Conservation (phyloP, 2,888 invertebrate genomes). For the Dasysyrphus tricinctus region DNA sequence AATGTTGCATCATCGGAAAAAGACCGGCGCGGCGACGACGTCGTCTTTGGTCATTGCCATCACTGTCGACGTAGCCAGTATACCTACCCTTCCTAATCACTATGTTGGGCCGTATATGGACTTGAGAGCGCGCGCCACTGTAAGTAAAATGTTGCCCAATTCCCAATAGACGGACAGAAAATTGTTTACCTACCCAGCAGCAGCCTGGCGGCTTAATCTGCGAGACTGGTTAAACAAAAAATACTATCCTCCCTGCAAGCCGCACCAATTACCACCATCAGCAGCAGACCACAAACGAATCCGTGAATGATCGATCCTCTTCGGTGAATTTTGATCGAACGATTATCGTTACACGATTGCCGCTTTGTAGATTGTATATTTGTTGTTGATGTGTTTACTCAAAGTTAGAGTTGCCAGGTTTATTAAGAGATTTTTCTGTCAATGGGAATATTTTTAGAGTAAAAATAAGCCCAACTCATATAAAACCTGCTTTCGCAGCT, state of each 20-base stretch:
- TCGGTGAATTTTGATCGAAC: conserved; percentile 71
- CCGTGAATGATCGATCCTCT: conserved; percentile 74
- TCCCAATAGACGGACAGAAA: conserved; percentile 29
- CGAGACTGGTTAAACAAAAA: conserved; percentile 30
- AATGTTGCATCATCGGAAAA: conserved; percentile 54
- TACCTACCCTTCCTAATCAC: conserved; percentile 33
- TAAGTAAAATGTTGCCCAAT: conserved; percentile 50
- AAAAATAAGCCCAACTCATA: neutral
- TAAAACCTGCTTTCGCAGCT: neutral
- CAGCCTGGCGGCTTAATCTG: conserved; percentile 54
- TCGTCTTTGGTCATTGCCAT: neutral
- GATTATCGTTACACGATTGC: conserved; percentile 74
- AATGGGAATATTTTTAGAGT: neutral
- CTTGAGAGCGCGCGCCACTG: conserved; percentile 35
- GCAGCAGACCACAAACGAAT: conserved; percentile 24
- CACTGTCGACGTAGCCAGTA: neutral
- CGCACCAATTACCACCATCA: conserved; percentile 31
- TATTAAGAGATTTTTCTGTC: neutral
- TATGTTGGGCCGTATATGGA: conserved; percentile 55
- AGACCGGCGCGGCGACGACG: neutral
- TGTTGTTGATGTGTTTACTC: conserved; percentile 11
- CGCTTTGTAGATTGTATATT: conserved; percentile 63
- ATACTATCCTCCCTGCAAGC: neutral
- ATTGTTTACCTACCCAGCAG: conserved; percentile 38
- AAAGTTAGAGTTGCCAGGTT: neutral